Evolutionary conservation across 2,888 invertebrate species (phyloP).

Genomic region (Hydriomena furcata): DNA sequence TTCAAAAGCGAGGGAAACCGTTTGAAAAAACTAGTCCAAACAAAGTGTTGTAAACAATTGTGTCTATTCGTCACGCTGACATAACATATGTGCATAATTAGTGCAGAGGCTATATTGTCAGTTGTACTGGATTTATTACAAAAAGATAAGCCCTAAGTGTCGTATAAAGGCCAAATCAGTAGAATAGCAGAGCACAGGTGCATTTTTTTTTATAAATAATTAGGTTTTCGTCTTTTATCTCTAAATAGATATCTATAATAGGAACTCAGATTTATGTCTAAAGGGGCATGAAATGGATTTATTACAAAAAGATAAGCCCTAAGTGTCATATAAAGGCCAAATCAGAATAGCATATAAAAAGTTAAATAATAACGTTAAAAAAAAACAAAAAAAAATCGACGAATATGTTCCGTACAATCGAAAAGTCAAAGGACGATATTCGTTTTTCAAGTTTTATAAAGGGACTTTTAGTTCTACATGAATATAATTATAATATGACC

Average conservation of each 20-base stretch:
- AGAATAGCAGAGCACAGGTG: background rate
- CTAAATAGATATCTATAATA: no score
- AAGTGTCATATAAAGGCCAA: background rate
- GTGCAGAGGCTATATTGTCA: slow-evolving; percentile 16
- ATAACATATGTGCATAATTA: slow-evolving; percentile 36
- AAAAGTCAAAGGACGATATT: no score
- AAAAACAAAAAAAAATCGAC: no score
- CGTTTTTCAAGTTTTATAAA: no score
- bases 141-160: slow-evolving; percentile 3
- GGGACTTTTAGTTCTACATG: no score
- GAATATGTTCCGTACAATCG: no score
- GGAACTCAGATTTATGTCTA: no score
- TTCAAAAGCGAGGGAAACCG: slow-evolving; percentile 16
- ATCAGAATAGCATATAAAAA: background rate
- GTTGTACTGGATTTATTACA: slow-evolving; percentile 5
- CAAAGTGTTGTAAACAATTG: slow-evolving; percentile 25
- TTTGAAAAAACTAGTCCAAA: slow-evolving; percentile 22
- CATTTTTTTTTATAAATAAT: no score
- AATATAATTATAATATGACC: no score
- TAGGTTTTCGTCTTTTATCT: no score
- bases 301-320: slow-evolving; percentile 6
- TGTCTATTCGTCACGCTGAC: slow-evolving; percentile 30
- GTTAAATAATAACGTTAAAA: no score
- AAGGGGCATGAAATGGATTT: slow-evolving; percentile 4
- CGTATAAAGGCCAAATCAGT: background rate